Evolutionary conservation across 2,113 vertebrate species (phyloP).

Genomic region (Mirza zaza): DNA sequence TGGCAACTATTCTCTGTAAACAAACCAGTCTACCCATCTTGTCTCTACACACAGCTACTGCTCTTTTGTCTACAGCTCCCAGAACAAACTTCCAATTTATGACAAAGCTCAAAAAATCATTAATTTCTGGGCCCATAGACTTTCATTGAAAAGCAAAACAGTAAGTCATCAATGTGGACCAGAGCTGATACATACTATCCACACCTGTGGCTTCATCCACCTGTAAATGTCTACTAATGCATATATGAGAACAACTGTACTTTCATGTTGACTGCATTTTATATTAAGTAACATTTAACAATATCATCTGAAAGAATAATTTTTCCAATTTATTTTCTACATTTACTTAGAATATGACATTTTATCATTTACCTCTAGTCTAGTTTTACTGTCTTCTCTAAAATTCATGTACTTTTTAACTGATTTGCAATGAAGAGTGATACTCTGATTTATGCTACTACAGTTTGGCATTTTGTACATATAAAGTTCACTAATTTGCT

Average conservation of each 20-base stretch:
- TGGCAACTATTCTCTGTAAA: not conserved
- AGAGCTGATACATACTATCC: accelerated
- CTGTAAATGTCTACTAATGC: not conserved
- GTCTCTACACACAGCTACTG: not conserved
- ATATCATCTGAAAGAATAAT: not conserved
- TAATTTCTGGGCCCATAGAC: not conserved
- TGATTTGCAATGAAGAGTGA: not conserved
- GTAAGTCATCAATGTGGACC: not conserved
- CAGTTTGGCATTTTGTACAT: not conserved
- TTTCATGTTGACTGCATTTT: not conserved
- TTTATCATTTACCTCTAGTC: not conserved
- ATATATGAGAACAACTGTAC: not conserved
- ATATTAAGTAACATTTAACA: not conserved
- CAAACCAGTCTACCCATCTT: not conserved
- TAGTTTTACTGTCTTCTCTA: not conserved
- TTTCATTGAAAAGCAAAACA: not conserved
- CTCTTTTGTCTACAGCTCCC: not conserved
- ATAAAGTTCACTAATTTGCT: constrained; percentile 7
- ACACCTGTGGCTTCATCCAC: not conserved
- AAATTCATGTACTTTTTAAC: not conserved
- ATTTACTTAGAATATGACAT: not conserved
- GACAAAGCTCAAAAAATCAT: not conserved
- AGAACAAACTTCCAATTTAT: not conserved
- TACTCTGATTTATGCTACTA: not conserved
- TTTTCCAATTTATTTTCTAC: not conserved